These are phyloP conservation scores for Apostichopus parvimensis DNA, from an alignment of 35 echinoderm and acorn worm genomes.

Conservation along the genomic window DNA sequence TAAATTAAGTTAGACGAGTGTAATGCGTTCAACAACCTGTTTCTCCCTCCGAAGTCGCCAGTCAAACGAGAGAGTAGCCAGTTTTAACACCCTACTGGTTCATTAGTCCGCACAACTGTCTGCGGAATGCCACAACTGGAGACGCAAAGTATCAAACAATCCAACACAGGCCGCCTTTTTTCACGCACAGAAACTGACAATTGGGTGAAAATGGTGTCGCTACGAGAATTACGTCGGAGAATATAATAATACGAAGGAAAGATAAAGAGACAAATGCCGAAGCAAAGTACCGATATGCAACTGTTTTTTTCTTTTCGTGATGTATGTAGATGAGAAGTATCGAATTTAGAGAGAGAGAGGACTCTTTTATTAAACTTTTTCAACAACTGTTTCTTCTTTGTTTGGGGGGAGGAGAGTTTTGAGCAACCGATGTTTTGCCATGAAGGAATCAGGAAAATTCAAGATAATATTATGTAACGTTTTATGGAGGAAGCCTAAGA, in stretches of 20 bases:
- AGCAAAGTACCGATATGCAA: conserved; percentile 2
- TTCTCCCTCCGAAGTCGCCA: conserved; percentile 42
- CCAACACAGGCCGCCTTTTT: conserved; percentile 6
- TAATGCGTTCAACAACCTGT: conserved; percentile 32
- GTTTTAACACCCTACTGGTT: conserved; percentile 45
- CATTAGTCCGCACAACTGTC: conserved; percentile 14
- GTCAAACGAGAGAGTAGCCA: conserved; percentile 16
- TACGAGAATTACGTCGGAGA: conserved; percentile 23
- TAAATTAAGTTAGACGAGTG: conserved; percentile 39
- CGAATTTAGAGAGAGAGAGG: background rate
- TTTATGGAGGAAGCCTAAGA: too few relatives aligned
- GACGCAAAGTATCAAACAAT: conserved; percentile 16
- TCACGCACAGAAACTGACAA: conserved; percentile 36
- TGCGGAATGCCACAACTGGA: conserved; percentile 16
- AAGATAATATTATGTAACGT: too few relatives aligned
- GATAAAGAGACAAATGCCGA: background rate
- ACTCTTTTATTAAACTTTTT: background rate
- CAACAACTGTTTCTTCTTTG: too few relatives aligned
- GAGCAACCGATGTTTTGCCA: too few relatives aligned
- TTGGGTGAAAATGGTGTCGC: conserved; percentile 25
- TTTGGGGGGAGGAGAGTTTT: too few relatives aligned
- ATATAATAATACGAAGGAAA: background rate
- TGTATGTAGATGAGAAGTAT: background rate
- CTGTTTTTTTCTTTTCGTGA: background rate
- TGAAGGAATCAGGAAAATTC: too few relatives aligned